Evolutionary conservation across 2,888 invertebrate genomes (phyloP).

Genomic region (Erannis defoliaria): DNA sequence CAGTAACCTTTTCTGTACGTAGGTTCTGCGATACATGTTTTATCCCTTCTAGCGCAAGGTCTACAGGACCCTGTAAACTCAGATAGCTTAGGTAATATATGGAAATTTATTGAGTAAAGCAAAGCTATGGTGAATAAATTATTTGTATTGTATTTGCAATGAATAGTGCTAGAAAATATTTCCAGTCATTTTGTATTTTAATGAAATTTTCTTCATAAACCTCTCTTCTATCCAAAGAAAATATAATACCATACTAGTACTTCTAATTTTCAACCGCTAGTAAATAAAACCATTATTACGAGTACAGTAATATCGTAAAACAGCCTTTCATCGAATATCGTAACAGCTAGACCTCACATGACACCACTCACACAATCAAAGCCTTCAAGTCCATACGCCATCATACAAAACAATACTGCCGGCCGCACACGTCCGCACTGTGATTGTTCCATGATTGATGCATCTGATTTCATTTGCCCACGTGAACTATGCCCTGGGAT

Average conservation of each 20-base stretch:
- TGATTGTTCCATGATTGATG: constrained; percentile 68
- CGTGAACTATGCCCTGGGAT: constrained; percentile 57
- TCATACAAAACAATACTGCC: constrained; percentile 43
- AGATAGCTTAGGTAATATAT: no score
- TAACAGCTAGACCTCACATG: constrained; percentile 14
- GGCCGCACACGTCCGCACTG: constrained; percentile 46
- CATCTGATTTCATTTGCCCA: constrained; percentile 69
- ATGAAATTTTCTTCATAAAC: no score
- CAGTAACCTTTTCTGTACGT: no score
- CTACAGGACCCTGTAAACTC: no score
- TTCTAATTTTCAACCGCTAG: not conserved
- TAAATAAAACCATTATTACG: not conserved
- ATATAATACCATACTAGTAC: not conserved
- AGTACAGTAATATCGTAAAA: not conserved
- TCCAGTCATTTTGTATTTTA: no score
- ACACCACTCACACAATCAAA: constrained; percentile 14
- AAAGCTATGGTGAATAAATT: no score
- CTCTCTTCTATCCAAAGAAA: no score
- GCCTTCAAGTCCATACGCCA: constrained; percentile 22
- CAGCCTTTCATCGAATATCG: constrained; percentile 7
- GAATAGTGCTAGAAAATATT: no score
- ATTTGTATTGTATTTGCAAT: no score
- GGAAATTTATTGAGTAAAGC: no score
- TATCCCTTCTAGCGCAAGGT: no score
- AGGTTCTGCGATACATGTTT: no score